A percentile compares a stretch with the other conserved stretches of the same genome.
Conservation (phyloP, 2,113 vertebrate genomes). For the Heteronetta atricapilla region DNA sequence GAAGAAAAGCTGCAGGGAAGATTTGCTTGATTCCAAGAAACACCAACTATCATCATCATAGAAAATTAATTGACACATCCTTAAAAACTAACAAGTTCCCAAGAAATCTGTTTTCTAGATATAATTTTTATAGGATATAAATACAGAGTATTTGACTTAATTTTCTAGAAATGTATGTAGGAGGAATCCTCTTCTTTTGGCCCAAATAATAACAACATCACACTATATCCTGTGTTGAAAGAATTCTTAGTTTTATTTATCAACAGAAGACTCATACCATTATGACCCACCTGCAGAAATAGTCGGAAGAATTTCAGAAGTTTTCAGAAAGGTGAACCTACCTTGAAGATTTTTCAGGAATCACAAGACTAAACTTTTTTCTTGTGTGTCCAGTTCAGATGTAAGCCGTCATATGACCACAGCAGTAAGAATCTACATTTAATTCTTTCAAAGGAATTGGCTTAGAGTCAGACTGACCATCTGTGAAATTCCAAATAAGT, state of each 20-base stretch:
- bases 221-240: not conserved
- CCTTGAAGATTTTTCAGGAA: not conserved
- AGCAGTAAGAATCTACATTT: not conserved
- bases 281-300: not conserved
- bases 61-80: not conserved
- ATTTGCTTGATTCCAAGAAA: slow-evolving; percentile 52
- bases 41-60: not conserved
- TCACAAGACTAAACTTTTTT: not conserved
- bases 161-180: not conserved
- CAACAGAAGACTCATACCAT: not conserved
- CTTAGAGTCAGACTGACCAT: not conserved
- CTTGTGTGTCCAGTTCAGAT: not conserved
- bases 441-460: not conserved
- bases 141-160: not conserved
- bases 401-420: not conserved
- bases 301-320: not conserved
- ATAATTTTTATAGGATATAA: not conserved
- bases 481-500: not conserved
- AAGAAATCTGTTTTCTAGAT: not conserved
- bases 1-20: slow-evolving; percentile 37
- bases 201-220: not conserved
- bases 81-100: not conserved
- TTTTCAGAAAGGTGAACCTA: not conserved
- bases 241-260: not conserved
- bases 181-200: not conserved